These are phyloP conservation scores for Toxonevra muliebris DNA, from an alignment of 2,888 invertebrate genomes.

Conservation along the genomic window DNA sequence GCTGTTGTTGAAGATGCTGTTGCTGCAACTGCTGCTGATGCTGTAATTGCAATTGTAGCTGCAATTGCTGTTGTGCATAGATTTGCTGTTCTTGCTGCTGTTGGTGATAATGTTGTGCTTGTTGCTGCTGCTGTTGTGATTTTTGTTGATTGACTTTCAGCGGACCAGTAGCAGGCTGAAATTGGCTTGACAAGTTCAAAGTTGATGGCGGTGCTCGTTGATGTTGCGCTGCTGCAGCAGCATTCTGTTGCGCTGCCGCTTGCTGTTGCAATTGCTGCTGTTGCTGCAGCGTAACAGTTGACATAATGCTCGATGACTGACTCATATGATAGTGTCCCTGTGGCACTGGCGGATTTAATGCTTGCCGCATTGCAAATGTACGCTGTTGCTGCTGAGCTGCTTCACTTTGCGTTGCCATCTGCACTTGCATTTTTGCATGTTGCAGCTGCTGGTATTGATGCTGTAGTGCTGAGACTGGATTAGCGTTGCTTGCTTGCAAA, in stretches of 20 bases:
- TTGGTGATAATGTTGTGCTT: slow-evolving; percentile 53
- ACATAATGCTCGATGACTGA: slow-evolving; percentile 60
- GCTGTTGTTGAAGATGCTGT: slow-evolving; percentile 49
- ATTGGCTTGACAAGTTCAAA: slow-evolving; percentile 61
- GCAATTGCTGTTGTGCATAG: slow-evolving; percentile 63
- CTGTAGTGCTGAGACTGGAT: slow-evolving; percentile 63
- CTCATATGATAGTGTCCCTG: slow-evolving; percentile 62
- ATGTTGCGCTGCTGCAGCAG: slow-evolving; percentile 38
- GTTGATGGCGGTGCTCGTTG: slow-evolving; percentile 63
- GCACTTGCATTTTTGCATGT: slow-evolving; percentile 73
- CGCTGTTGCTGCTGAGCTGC: slow-evolving; percentile 73
- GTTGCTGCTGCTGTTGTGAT: slow-evolving; percentile 46
- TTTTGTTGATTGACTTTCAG: slow-evolving; percentile 54
- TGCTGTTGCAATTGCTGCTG: slow-evolving; percentile 43
- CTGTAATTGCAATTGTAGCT: slow-evolving; percentile 60
- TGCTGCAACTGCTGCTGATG: slow-evolving; percentile 59
- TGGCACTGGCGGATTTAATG: slow-evolving; percentile 70
- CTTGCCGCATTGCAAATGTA: slow-evolving; percentile 72
- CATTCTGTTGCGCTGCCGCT: slow-evolving; percentile 44
- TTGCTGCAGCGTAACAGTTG: slow-evolving; percentile 53
- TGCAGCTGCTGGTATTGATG: slow-evolving; percentile 73
- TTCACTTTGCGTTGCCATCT: slow-evolving; percentile 72
- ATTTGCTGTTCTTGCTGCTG: slow-evolving; percentile 46
- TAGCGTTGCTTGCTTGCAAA: slow-evolving; percentile 50
- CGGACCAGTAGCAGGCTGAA: slow-evolving; percentile 62